Percentiles rank a stretch among this genome's conserved stretches.
Conservation (phyloP, 2,797 vertebrate species). For the Steatocranus sp. region DNA sequence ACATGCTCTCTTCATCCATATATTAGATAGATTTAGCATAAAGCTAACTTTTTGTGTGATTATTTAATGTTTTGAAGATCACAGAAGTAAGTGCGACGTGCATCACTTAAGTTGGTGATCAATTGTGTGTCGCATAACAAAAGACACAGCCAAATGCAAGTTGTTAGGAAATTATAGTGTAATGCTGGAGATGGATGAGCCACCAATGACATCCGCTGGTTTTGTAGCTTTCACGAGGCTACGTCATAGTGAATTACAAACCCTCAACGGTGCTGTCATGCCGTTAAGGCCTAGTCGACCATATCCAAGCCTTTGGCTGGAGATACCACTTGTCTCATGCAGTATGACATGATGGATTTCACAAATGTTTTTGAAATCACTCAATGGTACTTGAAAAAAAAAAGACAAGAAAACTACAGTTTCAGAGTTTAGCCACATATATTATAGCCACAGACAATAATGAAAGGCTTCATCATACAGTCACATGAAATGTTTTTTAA, state of each 20-base stretch:
- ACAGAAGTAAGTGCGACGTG: slow-evolving; percentile 17
- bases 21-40: neutral
- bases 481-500: slow-evolving; percentile 83
- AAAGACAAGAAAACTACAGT: slow-evolving; percentile 32
- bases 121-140: slow-evolving; percentile 25
- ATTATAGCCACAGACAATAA: slow-evolving; percentile 55
- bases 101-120: slow-evolving; percentile 33
- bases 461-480: slow-evolving; percentile 55
- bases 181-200: slow-evolving; percentile 15
- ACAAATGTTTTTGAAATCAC: slow-evolving; percentile 51
- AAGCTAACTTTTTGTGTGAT: slow-evolving; percentile 21
- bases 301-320: slow-evolving; percentile 58
- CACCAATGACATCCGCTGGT: slow-evolving; percentile 12
- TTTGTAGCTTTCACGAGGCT: slow-evolving; percentile 20
- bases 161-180: neutral
- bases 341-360: slow-evolving; percentile 51
- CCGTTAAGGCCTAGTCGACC: slow-evolving; percentile 46
- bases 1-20: slow-evolving; percentile 6
- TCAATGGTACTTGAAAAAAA: slow-evolving; percentile 27
- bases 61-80: slow-evolving; percentile 37
- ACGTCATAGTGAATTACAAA: slow-evolving; percentile 53
- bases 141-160: slow-evolving; percentile 22
- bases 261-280: slow-evolving; percentile 48
- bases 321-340: slow-evolving; percentile 39
- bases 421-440: slow-evolving; percentile 48